Evolutionary conservation across 1,140 invertebrate species (phyloP).

Genomic region (Zaprionus inermis): DNA sequence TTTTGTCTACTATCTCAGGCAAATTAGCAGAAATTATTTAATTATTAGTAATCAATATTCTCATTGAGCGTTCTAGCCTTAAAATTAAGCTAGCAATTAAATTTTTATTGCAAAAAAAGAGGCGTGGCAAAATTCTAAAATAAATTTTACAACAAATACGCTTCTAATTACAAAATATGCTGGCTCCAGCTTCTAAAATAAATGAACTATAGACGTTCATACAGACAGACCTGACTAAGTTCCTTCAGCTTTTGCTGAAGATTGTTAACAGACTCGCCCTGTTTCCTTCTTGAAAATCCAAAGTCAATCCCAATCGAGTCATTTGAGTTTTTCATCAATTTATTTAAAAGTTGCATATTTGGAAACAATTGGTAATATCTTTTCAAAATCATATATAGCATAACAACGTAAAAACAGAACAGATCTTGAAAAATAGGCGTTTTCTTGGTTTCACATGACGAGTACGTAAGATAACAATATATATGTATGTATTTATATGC

Average conservation of each 20-base stretch:
- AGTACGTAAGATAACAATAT: conserved; percentile 59
- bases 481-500: background rate
- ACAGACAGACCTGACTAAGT: too few relatives aligned
- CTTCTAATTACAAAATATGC: background rate
- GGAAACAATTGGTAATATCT: conserved; percentile 73
- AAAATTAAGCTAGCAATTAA: background rate
- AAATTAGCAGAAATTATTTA: too few relatives aligned
- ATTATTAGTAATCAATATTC: too few relatives aligned
- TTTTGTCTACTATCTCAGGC: too few relatives aligned
- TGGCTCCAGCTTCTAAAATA: background rate
- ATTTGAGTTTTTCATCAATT: conserved; percentile 26
- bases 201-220: background rate
- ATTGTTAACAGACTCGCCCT: too few relatives aligned
- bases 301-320: too few relatives aligned
- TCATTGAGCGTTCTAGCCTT: too few relatives aligned
- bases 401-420: conserved; percentile 66
- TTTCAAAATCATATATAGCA: conserved; percentile 48
- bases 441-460: conserved; percentile 49
- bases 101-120: background rate
- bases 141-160: too few relatives aligned
- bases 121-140: too few relatives aligned
- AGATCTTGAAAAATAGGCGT: conserved; percentile 36
- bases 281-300: too few relatives aligned
- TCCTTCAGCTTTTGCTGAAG: too few relatives aligned
- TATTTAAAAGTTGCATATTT: conserved; percentile 58